Conservation (phyloP, 2,888 invertebrate genomes). For the Cephus rjabovi region DNA sequence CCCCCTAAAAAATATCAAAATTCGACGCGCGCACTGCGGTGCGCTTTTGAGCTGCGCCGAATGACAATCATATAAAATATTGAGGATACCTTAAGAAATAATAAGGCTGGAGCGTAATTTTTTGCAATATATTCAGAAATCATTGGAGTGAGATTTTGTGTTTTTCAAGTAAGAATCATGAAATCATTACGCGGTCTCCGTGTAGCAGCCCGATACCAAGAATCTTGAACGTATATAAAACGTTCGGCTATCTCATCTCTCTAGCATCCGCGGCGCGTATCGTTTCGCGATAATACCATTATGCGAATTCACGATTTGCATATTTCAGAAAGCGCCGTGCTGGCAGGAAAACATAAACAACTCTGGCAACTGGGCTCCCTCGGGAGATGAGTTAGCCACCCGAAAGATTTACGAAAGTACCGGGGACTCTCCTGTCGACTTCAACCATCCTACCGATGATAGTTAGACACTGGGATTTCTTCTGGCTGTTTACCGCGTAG, state of each 20-base stretch:
- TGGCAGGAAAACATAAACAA: constrained; percentile 66
- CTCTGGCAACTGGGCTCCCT: constrained; percentile 56
- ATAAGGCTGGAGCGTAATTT: neutral
- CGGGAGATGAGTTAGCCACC: constrained; percentile 63
- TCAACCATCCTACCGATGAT: neutral
- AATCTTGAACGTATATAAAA: neutral
- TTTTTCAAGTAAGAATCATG: neutral
- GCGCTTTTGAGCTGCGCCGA: neutral
- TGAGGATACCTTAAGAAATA: neutral
- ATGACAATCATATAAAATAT: neutral
- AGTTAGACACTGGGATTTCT: no score
- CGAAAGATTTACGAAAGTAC: constrained; percentile 59
- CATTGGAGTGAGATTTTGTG: neutral
- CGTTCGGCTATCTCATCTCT: constrained; percentile 20
- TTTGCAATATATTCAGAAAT: neutral
- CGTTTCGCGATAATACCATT: constrained; percentile 62
- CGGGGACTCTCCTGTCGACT: neutral
- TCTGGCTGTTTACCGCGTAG: no score
- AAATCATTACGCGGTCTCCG: neutral
- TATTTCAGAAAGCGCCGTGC: constrained; percentile 62
- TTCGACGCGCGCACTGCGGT: neutral
- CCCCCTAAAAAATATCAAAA: neutral
- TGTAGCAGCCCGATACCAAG: neutral
- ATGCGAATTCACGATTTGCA: constrained; percentile 65
- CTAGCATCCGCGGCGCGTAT: constrained; percentile 12